Base-by-base conservation (phyloP, 2,888 invertebrate species). In the Hypomecis punctinalis region DNA sequence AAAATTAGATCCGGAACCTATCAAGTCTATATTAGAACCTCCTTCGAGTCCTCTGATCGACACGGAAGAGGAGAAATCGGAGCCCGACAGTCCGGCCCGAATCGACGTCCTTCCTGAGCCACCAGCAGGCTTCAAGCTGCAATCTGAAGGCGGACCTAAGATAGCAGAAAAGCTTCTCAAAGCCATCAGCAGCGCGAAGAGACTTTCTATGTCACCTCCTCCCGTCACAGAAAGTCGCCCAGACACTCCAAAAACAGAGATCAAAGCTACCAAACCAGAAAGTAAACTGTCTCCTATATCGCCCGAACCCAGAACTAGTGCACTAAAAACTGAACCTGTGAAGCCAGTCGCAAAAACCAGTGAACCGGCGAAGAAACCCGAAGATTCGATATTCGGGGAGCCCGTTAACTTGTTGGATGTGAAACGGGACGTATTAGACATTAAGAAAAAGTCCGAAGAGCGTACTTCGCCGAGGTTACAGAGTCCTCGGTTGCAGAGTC, bases 151-250 rank as follows among this genome's bases (percentile, higher is more conserved):
- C 1, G 23, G 23, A 23, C 94, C 94, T 0, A 95, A 95, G 67
- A 95, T 95, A 73, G 95, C 95, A 0, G 95, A 95, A 71, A 95
- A 94, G 76, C 91, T 95, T 5, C 85, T 95, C 0, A 94, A 94
- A 78, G 95, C 94, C 6, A 94, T 88, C 83, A 94, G 89, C 84
- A 94, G 89, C 82, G 94, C 90, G 71, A 94, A 90, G 81, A 90
- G 85, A 74, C 85, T 89, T 67, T 94, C 86, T 58, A 93, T 85
- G 93, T 94, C 88, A 37, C 93, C 88, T 53, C 93, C 86, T 8
- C 90, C 86, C 0, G 71, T 80, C 5, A 33, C 33, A n/a, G 86
- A 86, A 68, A 85, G 84, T 40, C 81, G 81, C 23, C 80, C 87
- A 37, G 79, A 80, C 8, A 87, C 88, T 11, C 87, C 88, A 7